These are phyloP conservation scores for Pangasius macronema DNA, from an alignment of 2,797 vertebrate species.

Conservation along the genomic window DNA sequence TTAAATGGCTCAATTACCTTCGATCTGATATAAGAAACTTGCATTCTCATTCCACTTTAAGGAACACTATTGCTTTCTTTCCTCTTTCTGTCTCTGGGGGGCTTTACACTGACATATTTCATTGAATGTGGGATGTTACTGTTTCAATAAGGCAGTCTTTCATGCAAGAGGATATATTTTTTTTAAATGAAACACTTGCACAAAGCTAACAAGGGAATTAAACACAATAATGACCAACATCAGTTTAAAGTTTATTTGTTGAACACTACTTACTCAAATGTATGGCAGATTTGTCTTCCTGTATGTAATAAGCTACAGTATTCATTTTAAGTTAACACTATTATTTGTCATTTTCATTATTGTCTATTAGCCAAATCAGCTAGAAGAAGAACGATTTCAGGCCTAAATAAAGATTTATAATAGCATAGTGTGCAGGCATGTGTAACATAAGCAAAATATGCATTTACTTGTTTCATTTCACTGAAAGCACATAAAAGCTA, in stretches of 20 bases:
- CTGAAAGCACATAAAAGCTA: too few relatives aligned
- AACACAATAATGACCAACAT: not conserved
- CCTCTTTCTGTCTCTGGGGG: not conserved
- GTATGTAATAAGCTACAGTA: not conserved
- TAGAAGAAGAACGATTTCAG: too few relatives aligned
- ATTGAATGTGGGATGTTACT: conserved; percentile 8
- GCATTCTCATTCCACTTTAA: not conserved
- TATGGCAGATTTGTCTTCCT: not conserved
- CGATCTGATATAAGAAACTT: not conserved
- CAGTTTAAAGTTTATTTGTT: too few relatives aligned
- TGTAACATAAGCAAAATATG: too few relatives aligned
- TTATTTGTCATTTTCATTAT: too few relatives aligned
- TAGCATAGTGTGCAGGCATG: too few relatives aligned
- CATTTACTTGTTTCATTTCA: too few relatives aligned
- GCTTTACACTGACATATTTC: conserved; percentile 12
- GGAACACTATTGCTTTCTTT: conserved; percentile 3
- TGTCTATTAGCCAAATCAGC: too few relatives aligned
- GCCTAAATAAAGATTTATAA: too few relatives aligned
- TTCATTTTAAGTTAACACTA: too few relatives aligned
- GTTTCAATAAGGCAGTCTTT: not conserved
- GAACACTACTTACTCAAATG: too few relatives aligned
- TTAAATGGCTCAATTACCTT: not conserved
- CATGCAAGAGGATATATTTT: not conserved
- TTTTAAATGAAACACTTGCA: not conserved
- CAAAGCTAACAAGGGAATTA: not conserved